phyloP scores from a whole-genome alignment of 2,888 invertebrate species.

The Deroplatys truncata region DNA sequence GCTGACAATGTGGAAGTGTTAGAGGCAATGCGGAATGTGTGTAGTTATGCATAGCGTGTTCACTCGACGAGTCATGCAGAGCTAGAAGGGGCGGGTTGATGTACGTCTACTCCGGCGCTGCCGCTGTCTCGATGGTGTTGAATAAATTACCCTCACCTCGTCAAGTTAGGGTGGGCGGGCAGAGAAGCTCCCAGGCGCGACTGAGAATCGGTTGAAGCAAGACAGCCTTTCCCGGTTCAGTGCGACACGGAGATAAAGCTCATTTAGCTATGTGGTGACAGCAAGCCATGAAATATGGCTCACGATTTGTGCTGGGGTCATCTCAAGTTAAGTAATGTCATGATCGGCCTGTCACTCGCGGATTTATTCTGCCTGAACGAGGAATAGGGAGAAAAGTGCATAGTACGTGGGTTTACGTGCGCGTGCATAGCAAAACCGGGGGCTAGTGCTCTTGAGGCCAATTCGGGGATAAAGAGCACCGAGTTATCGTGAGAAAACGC shows the following conservation, averaged over 20 bases:
- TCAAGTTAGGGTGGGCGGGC: background rate
- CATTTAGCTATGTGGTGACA: background rate
- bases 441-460: too few species aligned
- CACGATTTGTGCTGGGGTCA: background rate
- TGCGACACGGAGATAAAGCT: background rate
- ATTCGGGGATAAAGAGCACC: too few species aligned
- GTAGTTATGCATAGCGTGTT: background rate
- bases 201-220: background rate
- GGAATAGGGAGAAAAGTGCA: background rate
- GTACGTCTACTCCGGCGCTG: conserved; percentile 8
- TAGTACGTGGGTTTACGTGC: too few species aligned
- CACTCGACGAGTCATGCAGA: background rate
- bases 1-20: background rate
- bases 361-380: background rate
- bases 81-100: background rate
- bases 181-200: background rate
- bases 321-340: background rate
- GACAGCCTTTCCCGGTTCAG: background rate
- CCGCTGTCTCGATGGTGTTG: conserved; percentile 21
- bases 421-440: too few species aligned
- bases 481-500: too few species aligned
- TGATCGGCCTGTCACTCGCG: background rate
- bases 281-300: background rate
- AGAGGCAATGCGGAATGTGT: background rate
- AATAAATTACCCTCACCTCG: conserved; percentile 15